Percentiles rank a stretch among this genome's conserved stretches.
These are phyloP conservation scores for Pagrus major DNA, from an alignment of 2,113 vertebrate species.

Conservation along the genomic window DNA sequence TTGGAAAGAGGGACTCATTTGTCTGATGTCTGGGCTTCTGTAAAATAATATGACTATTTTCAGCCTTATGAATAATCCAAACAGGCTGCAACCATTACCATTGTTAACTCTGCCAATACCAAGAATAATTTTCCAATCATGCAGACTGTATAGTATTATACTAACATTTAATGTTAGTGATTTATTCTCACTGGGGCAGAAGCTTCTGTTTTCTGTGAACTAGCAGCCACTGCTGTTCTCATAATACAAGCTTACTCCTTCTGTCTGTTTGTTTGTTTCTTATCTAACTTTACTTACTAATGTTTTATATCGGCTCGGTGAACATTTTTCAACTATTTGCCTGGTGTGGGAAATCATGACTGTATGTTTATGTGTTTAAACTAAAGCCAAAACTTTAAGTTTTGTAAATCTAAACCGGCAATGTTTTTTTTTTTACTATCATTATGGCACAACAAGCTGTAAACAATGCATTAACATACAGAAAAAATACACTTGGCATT, in stretches of 20 bases:
- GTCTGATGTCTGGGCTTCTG: slow-evolving; percentile 62
- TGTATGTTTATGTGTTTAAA: neutral
- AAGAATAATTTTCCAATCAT: slow-evolving; percentile 35
- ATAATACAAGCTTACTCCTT: neutral
- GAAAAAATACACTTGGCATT: too few relatives aligned
- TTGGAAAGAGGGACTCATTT: slow-evolving; percentile 71
- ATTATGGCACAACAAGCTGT: too few relatives aligned
- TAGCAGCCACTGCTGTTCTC: slow-evolving; percentile 2
- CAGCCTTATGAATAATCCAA: slow-evolving; percentile 45
- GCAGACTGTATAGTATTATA: slow-evolving; percentile 2
- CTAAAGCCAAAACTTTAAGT: neutral
- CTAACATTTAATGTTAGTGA: neutral
- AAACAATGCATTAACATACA: neutral
- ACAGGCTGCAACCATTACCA: slow-evolving; percentile 37
- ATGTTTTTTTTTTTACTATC: neutral
- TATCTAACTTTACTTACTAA: too few relatives aligned
- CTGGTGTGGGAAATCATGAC: neutral
- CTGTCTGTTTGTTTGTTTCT: too few relatives aligned
- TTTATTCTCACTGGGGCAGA: neutral
- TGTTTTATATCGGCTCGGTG: neutral
- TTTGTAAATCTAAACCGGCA: neutral
- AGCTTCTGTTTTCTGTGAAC: neutral
- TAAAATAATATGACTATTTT: slow-evolving; percentile 67
- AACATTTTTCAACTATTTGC: neutral
- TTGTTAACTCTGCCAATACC: slow-evolving; percentile 40